Evolutionary conservation across 2,797 vertebrate genomes (phyloP).

Genomic region (Neosalanx taihuensis): DNA sequence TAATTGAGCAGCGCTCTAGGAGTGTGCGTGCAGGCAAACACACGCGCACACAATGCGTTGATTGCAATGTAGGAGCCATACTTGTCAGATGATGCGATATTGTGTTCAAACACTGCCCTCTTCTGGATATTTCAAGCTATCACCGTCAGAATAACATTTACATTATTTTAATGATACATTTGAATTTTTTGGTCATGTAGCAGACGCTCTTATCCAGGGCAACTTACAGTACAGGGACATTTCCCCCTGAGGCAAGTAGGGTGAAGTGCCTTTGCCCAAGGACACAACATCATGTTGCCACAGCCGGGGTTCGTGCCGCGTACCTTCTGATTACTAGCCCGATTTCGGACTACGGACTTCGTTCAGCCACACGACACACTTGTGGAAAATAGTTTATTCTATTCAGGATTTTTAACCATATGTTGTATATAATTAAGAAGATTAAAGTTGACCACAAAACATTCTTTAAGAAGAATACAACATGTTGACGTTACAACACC

Average conservation of each 20-base stretch:
- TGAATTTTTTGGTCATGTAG: no score
- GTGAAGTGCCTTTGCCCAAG: no score
- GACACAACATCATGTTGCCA: no score
- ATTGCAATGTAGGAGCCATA: not conserved
- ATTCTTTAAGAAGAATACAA: not conserved
- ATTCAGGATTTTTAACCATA: not conserved
- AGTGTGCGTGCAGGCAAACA: not conserved
- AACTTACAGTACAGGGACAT: no score
- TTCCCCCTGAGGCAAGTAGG: no score
- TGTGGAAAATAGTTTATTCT: not conserved
- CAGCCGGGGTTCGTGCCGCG: no score
- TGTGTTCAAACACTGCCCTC: constrained; percentile 2
- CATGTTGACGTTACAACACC: not conserved
- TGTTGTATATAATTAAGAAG: not conserved
- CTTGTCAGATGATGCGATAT: not conserved
- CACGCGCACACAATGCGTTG: constrained; percentile 2
- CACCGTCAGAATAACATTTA: not conserved
- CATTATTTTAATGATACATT: no score
- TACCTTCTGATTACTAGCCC: no score
- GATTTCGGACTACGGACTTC: no score
- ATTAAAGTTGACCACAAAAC: constrained; percentile 29
- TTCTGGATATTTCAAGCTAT: not conserved
- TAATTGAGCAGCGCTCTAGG: constrained; percentile 75
- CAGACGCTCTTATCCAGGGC: no score
- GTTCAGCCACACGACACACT: no score